Base-by-base conservation (phyloP, 1,140 invertebrate species). In the Myzus persicae region DNA sequence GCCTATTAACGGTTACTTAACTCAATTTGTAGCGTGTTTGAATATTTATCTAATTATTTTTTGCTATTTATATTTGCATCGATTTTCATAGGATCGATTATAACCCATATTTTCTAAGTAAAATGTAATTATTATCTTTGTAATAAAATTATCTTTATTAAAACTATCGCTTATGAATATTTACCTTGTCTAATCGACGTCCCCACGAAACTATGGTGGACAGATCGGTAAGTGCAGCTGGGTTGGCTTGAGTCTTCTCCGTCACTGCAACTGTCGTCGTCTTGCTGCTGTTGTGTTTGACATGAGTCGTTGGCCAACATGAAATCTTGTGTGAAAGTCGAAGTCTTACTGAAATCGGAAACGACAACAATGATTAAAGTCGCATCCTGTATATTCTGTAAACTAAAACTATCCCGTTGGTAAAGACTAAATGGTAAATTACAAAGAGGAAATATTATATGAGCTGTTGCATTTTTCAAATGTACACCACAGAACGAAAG, bases 161-260 rank as follows among this genome's bases (percentile, higher is more conserved):
- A 38, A 38, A 38, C 36, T 38, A 36, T 11, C 18, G 76, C 20
- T 38, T 7, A 81, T 7, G 7, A 81, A 38, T 88, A 20, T 85
- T 93, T 93, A 93, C 93, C 94, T 93, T 91, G 82, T 93, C 85
- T 42, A 90, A 90, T 76, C 38, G 87, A 51, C 24, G 91, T 48
- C 9, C 44, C 91, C 2, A 42, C 46, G 20, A 93, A 93, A 82
- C 44, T 40, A 14, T 93, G 91, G 44, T 93, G 81, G 20, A 40
- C 91, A 84, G 81, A 46, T 20, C 91, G 24, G 81, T 93, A 93
- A 36, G 91, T 85, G 81, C 91, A 93, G 26, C 91, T 85, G 36
- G 91, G 76, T 9, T 51, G 38, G 22, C n/a, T 82, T 0, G 81
- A 93, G 9, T 93, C 91, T 40, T 93, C 91, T 20, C 26, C 91